Evolutionary conservation across 2,113 vertebrate genomes (phyloP), one percentile per base, ranked within the genome.

Genomic region (Glaucomys volans): DNA sequence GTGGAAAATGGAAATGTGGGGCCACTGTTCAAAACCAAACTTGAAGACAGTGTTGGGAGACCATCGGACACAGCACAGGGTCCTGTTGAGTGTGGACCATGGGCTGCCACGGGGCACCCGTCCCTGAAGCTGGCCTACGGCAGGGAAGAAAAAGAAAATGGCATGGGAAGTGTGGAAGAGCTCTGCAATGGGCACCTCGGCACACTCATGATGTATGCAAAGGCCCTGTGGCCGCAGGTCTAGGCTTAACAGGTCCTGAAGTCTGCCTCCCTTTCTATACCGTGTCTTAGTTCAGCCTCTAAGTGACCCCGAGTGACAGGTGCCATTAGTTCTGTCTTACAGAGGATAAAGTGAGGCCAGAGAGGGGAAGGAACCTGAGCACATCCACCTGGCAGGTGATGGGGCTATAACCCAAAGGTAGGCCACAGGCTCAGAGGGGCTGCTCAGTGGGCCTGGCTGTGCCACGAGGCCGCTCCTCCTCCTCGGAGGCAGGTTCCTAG

Each of bases 131-230:
- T 69, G 20, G 32, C 69, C n/a, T 50, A 22, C 8, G 1, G 64
- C 37, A 42, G 47, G n/a, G 28, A 30, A 59, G n/a, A 35, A 64
- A 28, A 52, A 4, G 14, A 22, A 40, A 52, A n/a, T n/a, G 4
- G 35, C 5, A 0, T 0, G 24, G 71, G 0, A 5, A 37, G 16
- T 28, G 69, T 79, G 47, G n/a, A 1, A 75, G 74, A 26, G 6
- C 17, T 0, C 62, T 6, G 4, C 18, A 42, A 62, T 0, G 0
- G 16, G 52, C 37, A 0, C 5, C 3, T 35, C 18, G 3, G 17
- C 75, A 24, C 50, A 13, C 0, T 0, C 54, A 0, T 13, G 0
- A 13, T 1, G 8, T 3, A 2, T 1, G 7, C 74, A 80, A 57
- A 89, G 52, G 79, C 66, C 91, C 77, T 64, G 52, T 5, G 59